Percentiles rank a stretch among this genome's conserved stretches.
phyloP scores from a whole-genome alignment of 2,888 invertebrate genomes.

The Synergus japonicus region DNA sequence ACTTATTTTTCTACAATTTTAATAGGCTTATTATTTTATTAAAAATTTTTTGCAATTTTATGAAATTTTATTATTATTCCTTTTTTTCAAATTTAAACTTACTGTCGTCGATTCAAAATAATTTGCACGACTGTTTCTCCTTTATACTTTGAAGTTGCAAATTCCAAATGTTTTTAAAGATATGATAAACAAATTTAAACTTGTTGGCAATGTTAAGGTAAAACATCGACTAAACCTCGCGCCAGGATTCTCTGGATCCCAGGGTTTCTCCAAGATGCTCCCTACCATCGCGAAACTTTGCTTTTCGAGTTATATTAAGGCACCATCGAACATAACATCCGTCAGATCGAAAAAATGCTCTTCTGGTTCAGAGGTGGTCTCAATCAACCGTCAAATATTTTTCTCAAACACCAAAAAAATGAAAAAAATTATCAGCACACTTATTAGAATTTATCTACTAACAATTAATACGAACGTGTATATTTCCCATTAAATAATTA shows the following conservation, averaged over 20 bases:
- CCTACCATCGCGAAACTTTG: conserved; percentile 31
- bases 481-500: too few species aligned
- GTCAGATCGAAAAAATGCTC: conserved; percentile 19
- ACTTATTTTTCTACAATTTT: background rate
- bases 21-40: background rate
- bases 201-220: conserved; percentile 30
- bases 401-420: background rate
- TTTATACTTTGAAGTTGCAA: background rate
- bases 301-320: conserved; percentile 41
- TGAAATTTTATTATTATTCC: background rate
- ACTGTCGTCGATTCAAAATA: background rate
- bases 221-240: conserved; percentile 31
- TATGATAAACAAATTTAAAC: background rate
- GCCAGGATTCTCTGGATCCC: conserved; percentile 28
- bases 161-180: background rate
- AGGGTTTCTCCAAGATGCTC: conserved; percentile 33
- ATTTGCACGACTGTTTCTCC: background rate
- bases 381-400: background rate
- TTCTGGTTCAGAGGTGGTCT: conserved; percentile 8
- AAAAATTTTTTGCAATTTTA: background rate
- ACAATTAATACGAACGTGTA: background rate
- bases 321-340: conserved; percentile 35
- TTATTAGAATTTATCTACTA: background rate
- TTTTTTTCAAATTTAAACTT: background rate
- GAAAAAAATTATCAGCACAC: background rate